phyloP scores from a whole-genome alignment of 2,113 vertebrate genomes.

The Poeciliopsis occidentalis region DNA sequence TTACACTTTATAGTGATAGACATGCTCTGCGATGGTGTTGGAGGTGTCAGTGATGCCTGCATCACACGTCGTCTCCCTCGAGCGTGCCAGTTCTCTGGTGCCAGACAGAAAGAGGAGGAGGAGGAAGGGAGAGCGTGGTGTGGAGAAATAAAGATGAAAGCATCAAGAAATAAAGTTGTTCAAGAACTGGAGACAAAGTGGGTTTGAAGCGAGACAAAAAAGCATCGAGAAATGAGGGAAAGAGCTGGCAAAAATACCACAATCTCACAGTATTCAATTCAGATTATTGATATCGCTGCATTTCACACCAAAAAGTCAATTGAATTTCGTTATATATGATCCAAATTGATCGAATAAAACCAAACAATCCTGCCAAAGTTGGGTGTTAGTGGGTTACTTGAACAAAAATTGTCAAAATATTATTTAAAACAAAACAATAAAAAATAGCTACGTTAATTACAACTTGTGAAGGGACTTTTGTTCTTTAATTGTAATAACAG shows the following conservation, averaged over 20 bases:
- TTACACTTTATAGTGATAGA: constrained; percentile 48
- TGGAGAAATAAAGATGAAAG: constrained; percentile 52
- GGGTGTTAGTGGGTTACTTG: too few relatives aligned
- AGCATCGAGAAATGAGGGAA: constrained; percentile 16
- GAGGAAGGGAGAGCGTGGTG: constrained; percentile 33
- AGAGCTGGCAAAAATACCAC: neutral
- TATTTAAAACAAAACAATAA: too few relatives aligned
- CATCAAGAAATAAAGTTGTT: constrained; percentile 19
- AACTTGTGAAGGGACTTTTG: too few relatives aligned
- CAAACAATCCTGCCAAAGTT: too few relatives aligned
- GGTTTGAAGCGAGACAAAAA: constrained; percentile 20
- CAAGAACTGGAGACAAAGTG: constrained; percentile 27
- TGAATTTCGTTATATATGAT: too few relatives aligned
- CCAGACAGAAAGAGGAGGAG: constrained; percentile 53
- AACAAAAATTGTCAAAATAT: too few relatives aligned
- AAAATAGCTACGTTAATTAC: too few relatives aligned
- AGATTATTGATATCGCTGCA: neutral
- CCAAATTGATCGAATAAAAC: too few relatives aligned
- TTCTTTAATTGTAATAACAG: too few relatives aligned
- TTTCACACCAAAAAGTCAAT: neutral
- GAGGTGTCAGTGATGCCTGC: constrained; percentile 50
- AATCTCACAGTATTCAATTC: neutral
- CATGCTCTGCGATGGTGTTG: constrained; percentile 40
- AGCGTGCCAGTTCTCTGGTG: constrained; percentile 60
- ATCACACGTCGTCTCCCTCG: constrained; percentile 49